Percentiles rank a stretch among this genome's conserved stretches.
These are phyloP conservation scores for Andrena camellia DNA, from an alignment of 2,888 invertebrate species.

Conservation along the genomic window DNA sequence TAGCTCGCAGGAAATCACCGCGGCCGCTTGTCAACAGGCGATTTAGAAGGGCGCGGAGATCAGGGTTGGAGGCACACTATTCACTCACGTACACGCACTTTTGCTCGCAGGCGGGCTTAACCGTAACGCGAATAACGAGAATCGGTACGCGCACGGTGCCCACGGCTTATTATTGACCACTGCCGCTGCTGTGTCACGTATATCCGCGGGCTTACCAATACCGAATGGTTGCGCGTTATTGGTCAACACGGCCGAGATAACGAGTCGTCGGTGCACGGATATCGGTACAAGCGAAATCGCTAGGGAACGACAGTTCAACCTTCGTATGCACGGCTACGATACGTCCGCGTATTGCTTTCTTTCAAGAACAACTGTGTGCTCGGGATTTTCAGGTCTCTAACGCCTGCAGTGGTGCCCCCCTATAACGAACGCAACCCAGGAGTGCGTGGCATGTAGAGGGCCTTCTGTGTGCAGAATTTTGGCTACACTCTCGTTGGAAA, in stretches of 20 bases:
- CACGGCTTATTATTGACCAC: slow-evolving; percentile 35
- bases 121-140: slow-evolving; percentile 19
- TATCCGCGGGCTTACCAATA: slow-evolving; percentile 14
- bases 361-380: slow-evolving; percentile 63
- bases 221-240: slow-evolving; percentile 4
- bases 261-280: slow-evolving; percentile 26
- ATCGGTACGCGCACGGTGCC: slow-evolving; percentile 27
- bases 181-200: slow-evolving; percentile 43
- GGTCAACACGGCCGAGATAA: slow-evolving; percentile 20
- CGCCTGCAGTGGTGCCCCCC: slow-evolving; percentile 52
- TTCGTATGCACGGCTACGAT: slow-evolving; percentile 24
- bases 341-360: slow-evolving; percentile 63
- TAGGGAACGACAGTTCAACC: slow-evolving; percentile 48
- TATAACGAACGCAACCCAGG: slow-evolving; percentile 15
- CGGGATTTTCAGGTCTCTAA: slow-evolving; percentile 34
- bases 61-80: slow-evolving; percentile 51
- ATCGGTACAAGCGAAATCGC: slow-evolving; percentile 55
- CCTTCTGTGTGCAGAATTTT: not conserved
- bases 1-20: slow-evolving; percentile 32
- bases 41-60: slow-evolving; percentile 42
- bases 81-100: slow-evolving; percentile 57
- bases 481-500: too few species aligned
- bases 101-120: slow-evolving; percentile 25
- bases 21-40: slow-evolving; percentile 54
- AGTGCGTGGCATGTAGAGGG: slow-evolving; percentile 6